A percentile compares a stretch with the other conserved stretches of the same genome.
These are phyloP conservation scores for Hyla sarda DNA, from an alignment of 2,113 vertebrate species.

Conservation along the genomic window DNA sequence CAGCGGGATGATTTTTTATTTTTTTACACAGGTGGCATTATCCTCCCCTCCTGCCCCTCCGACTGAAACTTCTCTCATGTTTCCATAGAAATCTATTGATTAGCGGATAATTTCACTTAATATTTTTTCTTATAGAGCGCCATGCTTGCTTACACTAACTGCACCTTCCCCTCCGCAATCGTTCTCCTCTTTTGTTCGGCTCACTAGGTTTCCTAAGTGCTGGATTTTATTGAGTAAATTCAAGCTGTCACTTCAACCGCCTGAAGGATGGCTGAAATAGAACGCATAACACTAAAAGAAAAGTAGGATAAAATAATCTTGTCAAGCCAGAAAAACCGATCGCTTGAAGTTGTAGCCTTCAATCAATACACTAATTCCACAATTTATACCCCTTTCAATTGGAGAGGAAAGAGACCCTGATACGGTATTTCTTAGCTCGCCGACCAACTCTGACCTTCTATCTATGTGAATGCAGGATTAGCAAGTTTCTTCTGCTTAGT, in stretches of 20 bases:
- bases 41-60: slow-evolving; percentile 64
- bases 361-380: slow-evolving; percentile 99
- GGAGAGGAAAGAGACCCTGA: slow-evolving; percentile 95
- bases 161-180: slow-evolving; percentile 77
- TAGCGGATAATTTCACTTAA: slow-evolving; percentile 83
- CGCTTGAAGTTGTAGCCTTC: slow-evolving; percentile 91
- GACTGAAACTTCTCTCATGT: slow-evolving; percentile 77
- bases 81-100: slow-evolving; percentile 96
- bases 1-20: slow-evolving; percentile 67
- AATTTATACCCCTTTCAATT: slow-evolving; percentile 96
- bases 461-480: slow-evolving; percentile 90
- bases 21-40: slow-evolving; percentile 63
- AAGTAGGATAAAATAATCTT: slow-evolving; percentile 99
- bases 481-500: slow-evolving; percentile 87
- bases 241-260: slow-evolving; percentile 98
- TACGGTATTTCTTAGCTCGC: slow-evolving; percentile 99
- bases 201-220: slow-evolving; percentile 96
- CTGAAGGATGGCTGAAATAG: slow-evolving; percentile 98
- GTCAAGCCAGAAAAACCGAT: slow-evolving; percentile 99
- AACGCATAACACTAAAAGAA: slow-evolving; percentile 99
- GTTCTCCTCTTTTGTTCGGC: slow-evolving; percentile 85
- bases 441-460: slow-evolving; percentile 99
- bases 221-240: slow-evolving; percentile 99
- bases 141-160: slow-evolving; percentile 74
- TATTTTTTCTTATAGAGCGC: slow-evolving; percentile 79